Conservation (phyloP, 2,888 invertebrate genomes). For the Slavum lentiscoides region DNA sequence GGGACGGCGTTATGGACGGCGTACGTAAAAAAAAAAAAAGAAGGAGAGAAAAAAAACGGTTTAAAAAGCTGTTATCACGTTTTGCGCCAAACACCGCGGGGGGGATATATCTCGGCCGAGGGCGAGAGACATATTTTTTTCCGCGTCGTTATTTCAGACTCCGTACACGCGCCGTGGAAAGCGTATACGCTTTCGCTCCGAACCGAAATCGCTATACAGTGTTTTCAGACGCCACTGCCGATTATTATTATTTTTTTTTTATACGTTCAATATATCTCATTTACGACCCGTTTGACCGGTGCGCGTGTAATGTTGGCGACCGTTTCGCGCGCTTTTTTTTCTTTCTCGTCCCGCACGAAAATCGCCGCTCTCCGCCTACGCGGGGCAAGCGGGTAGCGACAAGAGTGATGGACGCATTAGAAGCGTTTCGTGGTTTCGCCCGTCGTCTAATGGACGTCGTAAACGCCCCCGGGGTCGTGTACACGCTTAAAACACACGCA, state of each 20-base stretch:
- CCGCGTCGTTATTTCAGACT: not conserved
- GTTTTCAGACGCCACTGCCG: not conserved
- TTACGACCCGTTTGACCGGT: conserved; percentile 33
- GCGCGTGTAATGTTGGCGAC: conserved; percentile 5
- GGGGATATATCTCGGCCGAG: not conserved
- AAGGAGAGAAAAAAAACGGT: not conserved
- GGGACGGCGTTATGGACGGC: conserved; percentile 18
- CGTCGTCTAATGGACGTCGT: conserved; percentile 36
- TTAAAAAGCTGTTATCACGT: conserved; percentile 41
- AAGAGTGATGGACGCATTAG: conserved; percentile 35
- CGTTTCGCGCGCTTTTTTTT: not conserved
- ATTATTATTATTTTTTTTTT: not conserved
- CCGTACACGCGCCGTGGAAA: not conserved
- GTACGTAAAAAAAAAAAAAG: no score
- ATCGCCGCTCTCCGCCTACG: not conserved
- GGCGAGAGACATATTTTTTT: conserved; percentile 13
- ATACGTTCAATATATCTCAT: conserved; percentile 39
- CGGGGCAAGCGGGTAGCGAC: not conserved
- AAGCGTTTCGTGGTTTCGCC: conserved; percentile 31
- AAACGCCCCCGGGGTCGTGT: not conserved
- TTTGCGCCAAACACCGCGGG: not conserved
- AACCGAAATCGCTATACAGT: conserved; percentile 3
- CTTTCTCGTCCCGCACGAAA: not conserved
- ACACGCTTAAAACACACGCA: no score
- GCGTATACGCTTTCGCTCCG: not conserved